Base-by-base conservation (phyloP, 2,888 invertebrate genomes). In the Orthosia incerta region DNA sequence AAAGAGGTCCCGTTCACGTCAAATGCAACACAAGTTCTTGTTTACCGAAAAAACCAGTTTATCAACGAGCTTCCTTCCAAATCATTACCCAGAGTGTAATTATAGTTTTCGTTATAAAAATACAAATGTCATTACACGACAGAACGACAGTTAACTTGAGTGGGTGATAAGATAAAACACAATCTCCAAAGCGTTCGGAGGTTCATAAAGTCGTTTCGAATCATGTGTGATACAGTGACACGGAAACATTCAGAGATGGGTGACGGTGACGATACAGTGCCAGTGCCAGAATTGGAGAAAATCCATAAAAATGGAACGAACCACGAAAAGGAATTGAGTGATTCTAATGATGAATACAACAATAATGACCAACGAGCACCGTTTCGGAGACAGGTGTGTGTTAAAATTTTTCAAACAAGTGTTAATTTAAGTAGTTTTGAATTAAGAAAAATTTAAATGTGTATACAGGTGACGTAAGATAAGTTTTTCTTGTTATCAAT, bases 311-410 rank as follows among this genome's bases (percentile, higher is more conserved):
- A 90, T 86, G 89, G 83, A 62, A 84, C 82, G 18, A 90, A 77
- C 20, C 55, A 72, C 12, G 63, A 89, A 69, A 91, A 93, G 79
- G 90, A 89, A 74, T 82, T 86, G 51, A 79, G 87, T 89, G 91
- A 90, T 63, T 85, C 76, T 31, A 89, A 89, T 68, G 85, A 88
- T 73, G 89, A 91, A 70, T 79, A 77, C 48, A 5, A 66, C 65
- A 76, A 81, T 80, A 76, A 64, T 59, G 84, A 87, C 39, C 79
- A 82, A 45, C 79, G 85, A 56, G 88, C 89, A 60, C 92, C 94
- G 9, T 94, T 95, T 76, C 87, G 89, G 46, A 93, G 93, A 91
- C 95, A 96, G 95, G 95, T 96, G 88, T 89, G 94, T 93, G 81
- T 79, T 81, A 71, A 71, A 87, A 23, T 57, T 81, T 51, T 64